phyloP scores from a whole-genome alignment of 2,113 vertebrate species.

The Asarcornis scutulata region DNA sequence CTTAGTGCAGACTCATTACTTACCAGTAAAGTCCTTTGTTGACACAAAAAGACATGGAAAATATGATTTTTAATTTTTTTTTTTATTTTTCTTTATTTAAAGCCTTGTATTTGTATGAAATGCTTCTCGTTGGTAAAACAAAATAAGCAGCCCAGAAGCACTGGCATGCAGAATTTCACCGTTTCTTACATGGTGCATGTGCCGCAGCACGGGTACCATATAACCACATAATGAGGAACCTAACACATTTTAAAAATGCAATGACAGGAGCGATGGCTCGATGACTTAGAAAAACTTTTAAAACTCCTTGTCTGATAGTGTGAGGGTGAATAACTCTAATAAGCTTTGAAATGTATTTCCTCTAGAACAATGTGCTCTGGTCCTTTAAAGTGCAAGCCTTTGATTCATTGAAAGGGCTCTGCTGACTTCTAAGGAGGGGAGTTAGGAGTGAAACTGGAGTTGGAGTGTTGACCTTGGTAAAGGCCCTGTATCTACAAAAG shows the following conservation, averaged over 20 bases:
- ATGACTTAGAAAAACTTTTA: not conserved
- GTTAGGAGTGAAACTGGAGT: not conserved
- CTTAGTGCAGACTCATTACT: constrained; percentile 40
- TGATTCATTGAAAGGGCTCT: not conserved
- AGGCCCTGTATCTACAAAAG: not conserved
- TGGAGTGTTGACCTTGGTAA: not conserved
- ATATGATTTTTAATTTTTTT: not conserved
- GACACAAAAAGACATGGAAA: constrained; percentile 53
- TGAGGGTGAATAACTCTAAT: not conserved
- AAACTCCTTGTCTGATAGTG: not conserved
- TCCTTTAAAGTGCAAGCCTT: not conserved
- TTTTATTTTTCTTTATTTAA: not conserved
- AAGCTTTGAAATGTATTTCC: not conserved
- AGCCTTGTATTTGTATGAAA: not conserved
- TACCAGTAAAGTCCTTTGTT: constrained; percentile 46
- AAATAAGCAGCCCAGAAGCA: constrained; percentile 36
- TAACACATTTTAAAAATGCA: not conserved
- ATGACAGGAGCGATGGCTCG: not conserved
- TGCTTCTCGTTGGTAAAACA: constrained; percentile 23
- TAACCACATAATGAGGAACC: not conserved
- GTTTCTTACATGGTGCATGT: not conserved
- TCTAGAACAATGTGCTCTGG: not conserved
- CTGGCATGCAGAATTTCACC: not conserved
- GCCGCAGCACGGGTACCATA: not conserved
- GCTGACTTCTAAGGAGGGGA: not conserved